Percentiles rank a stretch among this genome's conserved stretches.
These are phyloP conservation scores for Karalla daura DNA, from an alignment of 2,797 vertebrate species.

Conservation along the genomic window DNA sequence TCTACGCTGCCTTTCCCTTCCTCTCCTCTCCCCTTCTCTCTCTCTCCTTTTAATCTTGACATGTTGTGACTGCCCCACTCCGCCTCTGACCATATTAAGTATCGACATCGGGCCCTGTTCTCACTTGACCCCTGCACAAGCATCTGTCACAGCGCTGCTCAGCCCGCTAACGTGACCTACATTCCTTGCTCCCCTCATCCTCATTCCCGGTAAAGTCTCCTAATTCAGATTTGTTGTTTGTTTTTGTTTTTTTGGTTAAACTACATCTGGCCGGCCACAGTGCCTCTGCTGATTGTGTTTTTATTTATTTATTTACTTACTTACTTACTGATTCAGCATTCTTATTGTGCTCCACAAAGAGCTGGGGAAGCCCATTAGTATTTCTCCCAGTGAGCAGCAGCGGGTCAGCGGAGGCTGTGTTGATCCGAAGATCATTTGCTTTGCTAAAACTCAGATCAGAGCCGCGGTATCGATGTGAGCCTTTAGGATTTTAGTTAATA, in stretches of 20 bases:
- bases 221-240: neutral
- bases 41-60: conserved; percentile 36
- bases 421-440: conserved; percentile 47
- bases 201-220: conserved; percentile 35
- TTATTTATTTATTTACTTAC: neutral
- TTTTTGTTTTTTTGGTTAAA: conserved; percentile 2
- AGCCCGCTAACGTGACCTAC: conserved; percentile 45
- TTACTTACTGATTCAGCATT: too few relatives aligned
- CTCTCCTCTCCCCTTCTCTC: conserved; percentile 9
- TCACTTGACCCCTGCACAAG: conserved; percentile 51
- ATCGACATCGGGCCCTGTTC: conserved; percentile 29
- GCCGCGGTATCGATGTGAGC: conserved; percentile 31
- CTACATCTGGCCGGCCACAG: conserved; percentile 24
- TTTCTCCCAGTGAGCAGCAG: conserved; percentile 20
- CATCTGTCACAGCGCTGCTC: conserved; percentile 60
- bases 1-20: neutral
- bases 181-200: conserved; percentile 32
- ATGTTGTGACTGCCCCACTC: conserved; percentile 40
- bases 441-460: conserved; percentile 45
- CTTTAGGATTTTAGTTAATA: conserved; percentile 13
- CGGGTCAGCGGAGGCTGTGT: conserved; percentile 26
- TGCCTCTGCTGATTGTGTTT: neutral
- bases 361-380: conserved; percentile 33
- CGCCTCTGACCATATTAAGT: conserved; percentile 35
- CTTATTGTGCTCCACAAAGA: conserved; percentile 32